These are phyloP conservation scores for Lepidochitona cinerea DNA, from an alignment of 2,888 invertebrate genomes.

Conservation along the genomic window DNA sequence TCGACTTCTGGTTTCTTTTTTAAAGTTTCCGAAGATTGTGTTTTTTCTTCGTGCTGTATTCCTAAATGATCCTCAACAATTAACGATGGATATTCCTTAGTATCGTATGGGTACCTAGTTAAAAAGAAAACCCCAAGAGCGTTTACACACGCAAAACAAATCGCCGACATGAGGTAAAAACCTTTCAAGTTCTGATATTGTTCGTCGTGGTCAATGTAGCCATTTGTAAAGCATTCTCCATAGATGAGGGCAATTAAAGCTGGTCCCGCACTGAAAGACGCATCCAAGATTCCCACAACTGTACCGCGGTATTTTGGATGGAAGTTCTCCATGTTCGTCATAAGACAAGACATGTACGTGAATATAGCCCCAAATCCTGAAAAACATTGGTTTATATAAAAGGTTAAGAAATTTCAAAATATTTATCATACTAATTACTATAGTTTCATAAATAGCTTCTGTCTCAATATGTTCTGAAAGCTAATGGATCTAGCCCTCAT, in stretches of 20 bases:
- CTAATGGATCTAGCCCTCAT: too few relatives aligned
- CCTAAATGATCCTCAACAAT: not conserved
- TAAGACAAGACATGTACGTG: constrained; percentile 51
- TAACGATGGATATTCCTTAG: not conserved
- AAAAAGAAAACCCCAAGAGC: constrained; percentile 40
- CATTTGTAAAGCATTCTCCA: constrained; percentile 38
- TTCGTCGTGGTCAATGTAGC: constrained; percentile 39
- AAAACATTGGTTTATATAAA: too few relatives aligned
- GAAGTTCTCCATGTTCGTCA: constrained; percentile 46
- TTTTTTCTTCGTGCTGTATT: not conserved
- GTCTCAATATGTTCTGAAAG: too few relatives aligned
- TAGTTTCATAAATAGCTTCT: too few relatives aligned
- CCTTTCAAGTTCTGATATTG: constrained; percentile 50
- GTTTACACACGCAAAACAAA: constrained; percentile 39
- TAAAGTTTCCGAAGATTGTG: constrained; percentile 9
- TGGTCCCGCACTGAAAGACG: constrained; percentile 54
- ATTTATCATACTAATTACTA: too few relatives aligned
- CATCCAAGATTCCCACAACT: constrained; percentile 49
- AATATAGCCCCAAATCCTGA: constrained; percentile 54
- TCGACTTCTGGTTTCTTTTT: constrained; percentile 21
- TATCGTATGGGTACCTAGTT: constrained; percentile 26
- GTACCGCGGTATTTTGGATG: constrained; percentile 49
- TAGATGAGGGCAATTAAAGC: constrained; percentile 47
- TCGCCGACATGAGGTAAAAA: constrained; percentile 46
- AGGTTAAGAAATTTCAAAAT: too few relatives aligned